These are phyloP conservation scores for Pherbina coryleti DNA, from an alignment of 2,888 invertebrate species.

Conservation along the genomic window DNA sequence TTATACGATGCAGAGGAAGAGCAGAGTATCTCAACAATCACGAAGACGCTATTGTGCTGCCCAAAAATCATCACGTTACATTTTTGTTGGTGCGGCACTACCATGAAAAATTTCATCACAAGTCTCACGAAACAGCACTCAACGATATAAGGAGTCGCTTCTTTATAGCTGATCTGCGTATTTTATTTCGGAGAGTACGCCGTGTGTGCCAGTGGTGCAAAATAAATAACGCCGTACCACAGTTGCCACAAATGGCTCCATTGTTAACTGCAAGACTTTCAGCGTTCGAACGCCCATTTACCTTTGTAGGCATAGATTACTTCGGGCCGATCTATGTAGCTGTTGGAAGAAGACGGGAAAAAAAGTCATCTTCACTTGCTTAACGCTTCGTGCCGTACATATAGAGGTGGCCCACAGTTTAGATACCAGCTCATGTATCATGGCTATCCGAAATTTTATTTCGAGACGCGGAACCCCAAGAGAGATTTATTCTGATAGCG, in stretches of 20 bases:
- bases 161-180: conserved; percentile 33
- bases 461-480: conserved; percentile 30
- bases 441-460: conserved; percentile 43
- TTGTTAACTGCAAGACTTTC: conserved; percentile 37
- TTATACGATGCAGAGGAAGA: conserved; percentile 24
- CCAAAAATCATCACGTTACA: conserved; percentile 34
- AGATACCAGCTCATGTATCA: conserved; percentile 37
- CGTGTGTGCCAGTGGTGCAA: conserved; percentile 36
- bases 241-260: conserved; percentile 29
- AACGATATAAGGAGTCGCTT: conserved; percentile 32
- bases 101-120: conserved; percentile 35
- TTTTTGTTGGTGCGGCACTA: conserved; percentile 29
- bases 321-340: conserved; percentile 45
- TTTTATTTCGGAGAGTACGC: conserved; percentile 29
- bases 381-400: conserved; percentile 41
- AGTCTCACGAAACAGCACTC: conserved; percentile 33
- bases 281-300: conserved; percentile 41
- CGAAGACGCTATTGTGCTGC: conserved; percentile 21
- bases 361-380: conserved; percentile 48
- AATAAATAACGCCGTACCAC: conserved; percentile 18
- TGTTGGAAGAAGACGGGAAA: conserved; percentile 44
- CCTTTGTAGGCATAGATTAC: conserved; percentile 45
- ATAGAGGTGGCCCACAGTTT: conserved; percentile 44
- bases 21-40: conserved; percentile 32
- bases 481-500: conserved; percentile 28